Evolutionary conservation across 1,140 invertebrate genomes (phyloP), one percentile per base, ranked within the genome.

Genomic region (Lucilia sericata): DNA sequence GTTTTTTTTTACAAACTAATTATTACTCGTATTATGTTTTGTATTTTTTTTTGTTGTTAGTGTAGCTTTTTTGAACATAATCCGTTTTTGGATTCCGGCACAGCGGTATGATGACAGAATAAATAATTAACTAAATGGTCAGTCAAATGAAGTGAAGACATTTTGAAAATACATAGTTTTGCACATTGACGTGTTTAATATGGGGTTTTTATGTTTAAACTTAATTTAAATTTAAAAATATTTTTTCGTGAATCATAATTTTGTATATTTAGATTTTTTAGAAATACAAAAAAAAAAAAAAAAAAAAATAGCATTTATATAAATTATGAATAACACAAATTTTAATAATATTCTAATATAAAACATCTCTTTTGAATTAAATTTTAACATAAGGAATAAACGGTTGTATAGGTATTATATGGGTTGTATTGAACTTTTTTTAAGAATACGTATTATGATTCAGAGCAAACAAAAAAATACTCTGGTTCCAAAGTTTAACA

Each of bases 21-120:
- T 42, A 42, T 42, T 42, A 42, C 42, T 42, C 42, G 42, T 42
- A 42, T 42, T 42, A 42, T 30, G 25, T 30, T 30, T 42, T 42
- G 2, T 42, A 8, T 42, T 42, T 42, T 42, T 42, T 7, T 42
- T 8, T n/a, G n/a, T n/a, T n/a, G n/a, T n/a, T n/a, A n/a, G n/a
- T n/a, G n/a, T n/a, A n/a, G n/a, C n/a, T n/a, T 3, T 55, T 55
- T 14, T n/a, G 5, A 55, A 55, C 17, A 55, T 17, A 55, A 55
- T 55, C 51, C 51, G 51, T 55, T 55, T 55, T 55, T 55, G 51
- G 51, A 55, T 55, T 55, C 51, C 51, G 51, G 51, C 51, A 55
- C 17, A n/a, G 17, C 9, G 51, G 51, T 55, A 55, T 55, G 51
- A 55, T 55, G 51, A 55, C 51, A 55, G 51, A 55, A 55, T 55